A percentile compares a stretch with the other conserved stretches of the same genome.
These are phyloP conservation scores for Drosophila leonis DNA, from an alignment of 2,888 invertebrate genomes.

Conservation along the genomic window DNA sequence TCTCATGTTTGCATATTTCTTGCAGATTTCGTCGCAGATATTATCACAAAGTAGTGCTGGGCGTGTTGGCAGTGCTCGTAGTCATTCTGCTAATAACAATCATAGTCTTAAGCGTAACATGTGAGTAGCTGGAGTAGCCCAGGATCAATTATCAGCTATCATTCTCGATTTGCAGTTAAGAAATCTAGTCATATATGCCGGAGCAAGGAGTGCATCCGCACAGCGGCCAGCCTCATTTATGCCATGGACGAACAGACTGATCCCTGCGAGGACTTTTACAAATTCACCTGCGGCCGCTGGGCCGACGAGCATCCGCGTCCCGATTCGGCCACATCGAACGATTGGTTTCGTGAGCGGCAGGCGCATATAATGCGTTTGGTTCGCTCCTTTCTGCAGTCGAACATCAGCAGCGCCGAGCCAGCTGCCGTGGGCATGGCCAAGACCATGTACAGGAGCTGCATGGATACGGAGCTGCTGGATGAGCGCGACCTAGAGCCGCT, in stretches of 20 bases:
- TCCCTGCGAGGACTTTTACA: slow-evolving; percentile 93
- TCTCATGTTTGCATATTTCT: slow-evolving; percentile 22
- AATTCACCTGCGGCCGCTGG: slow-evolving; percentile 92
- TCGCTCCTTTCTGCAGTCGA: slow-evolving; percentile 88
- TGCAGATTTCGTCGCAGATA: slow-evolving; percentile 89
- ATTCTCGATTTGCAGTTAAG: slow-evolving; percentile 54
- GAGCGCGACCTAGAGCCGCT: slow-evolving; percentile 88
- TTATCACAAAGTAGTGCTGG: slow-evolving; percentile 87
- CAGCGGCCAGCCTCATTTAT: slow-evolving; percentile 90
- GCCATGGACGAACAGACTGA: slow-evolving; percentile 90
- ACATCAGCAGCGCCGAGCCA: slow-evolving; percentile 85
- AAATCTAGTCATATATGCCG: slow-evolving; percentile 86
- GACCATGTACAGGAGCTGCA: slow-evolving; percentile 90
- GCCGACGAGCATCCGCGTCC: slow-evolving; percentile 90
- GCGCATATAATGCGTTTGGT: slow-evolving; percentile 88
- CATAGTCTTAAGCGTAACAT: slow-evolving; percentile 86
- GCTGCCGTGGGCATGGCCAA: slow-evolving; percentile 90
- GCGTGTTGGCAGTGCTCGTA: slow-evolving; percentile 86
- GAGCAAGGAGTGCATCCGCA: slow-evolving; percentile 89
- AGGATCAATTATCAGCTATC: not conserved
- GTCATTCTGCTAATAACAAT: slow-evolving; percentile 87
- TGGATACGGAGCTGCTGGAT: slow-evolving; percentile 86
- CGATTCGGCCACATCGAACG: slow-evolving; percentile 89
- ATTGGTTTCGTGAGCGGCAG: slow-evolving; percentile 90
- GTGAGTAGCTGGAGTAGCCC: slow-evolving; percentile 86